A percentile compares a stretch with the other conserved stretches of the same genome.
Evolutionary conservation across 2,113 vertebrate species (phyloP).

Genomic region (Heterochromis multidens): DNA sequence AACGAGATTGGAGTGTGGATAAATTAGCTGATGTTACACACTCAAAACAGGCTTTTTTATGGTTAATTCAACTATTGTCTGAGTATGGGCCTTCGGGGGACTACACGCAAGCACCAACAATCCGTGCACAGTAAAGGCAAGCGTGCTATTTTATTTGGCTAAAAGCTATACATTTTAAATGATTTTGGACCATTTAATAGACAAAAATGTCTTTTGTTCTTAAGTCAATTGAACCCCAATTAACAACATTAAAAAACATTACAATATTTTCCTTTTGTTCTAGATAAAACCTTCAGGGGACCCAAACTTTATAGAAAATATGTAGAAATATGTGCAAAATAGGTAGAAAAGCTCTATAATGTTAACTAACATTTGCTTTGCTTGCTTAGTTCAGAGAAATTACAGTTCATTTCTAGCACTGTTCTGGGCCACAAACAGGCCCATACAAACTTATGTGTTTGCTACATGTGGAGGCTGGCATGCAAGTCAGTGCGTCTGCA

Average conservation of each 20-base stretch:
- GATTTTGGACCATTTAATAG: background rate
- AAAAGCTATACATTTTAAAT: background rate
- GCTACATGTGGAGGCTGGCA: background rate
- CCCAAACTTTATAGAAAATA: too few species aligned
- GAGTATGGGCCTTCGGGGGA: background rate
- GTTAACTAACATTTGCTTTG: background rate
- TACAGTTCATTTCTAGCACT: background rate
- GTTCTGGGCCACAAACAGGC: background rate
- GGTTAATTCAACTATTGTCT: background rate
- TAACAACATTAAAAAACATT: background rate
- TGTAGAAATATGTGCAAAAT: too few species aligned
- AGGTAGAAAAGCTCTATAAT: background rate
- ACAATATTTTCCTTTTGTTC: background rate
- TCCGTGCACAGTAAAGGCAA: background rate
- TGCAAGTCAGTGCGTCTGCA: background rate
- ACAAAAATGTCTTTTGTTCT: background rate
- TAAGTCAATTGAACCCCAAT: background rate
- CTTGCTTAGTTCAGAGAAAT: background rate
- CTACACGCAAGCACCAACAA: background rate
- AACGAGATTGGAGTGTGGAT: background rate
- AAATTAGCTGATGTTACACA: background rate
- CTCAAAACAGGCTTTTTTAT: background rate
- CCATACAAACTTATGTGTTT: background rate
- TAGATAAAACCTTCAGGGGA: background rate
- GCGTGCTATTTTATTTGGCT: background rate